Evolutionary conservation across 2,113 vertebrate species (phyloP), one percentile per base, ranked within the genome.

Genomic region (Microtus ochrogaster): DNA sequence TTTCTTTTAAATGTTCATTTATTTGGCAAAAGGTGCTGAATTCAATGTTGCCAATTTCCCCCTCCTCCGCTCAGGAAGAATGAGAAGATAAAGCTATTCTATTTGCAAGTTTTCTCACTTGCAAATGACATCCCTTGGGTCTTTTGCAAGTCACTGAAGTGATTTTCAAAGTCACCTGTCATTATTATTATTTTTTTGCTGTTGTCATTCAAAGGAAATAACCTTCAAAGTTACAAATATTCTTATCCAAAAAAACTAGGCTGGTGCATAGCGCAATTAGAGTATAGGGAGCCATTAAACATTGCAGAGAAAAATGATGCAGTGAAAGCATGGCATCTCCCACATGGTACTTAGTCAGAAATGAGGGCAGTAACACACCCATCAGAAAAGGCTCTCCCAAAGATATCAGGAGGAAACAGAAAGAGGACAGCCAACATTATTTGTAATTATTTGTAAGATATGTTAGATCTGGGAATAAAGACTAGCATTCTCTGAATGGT

Each of bases 51-150:
- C 26, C 78, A 96, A 39, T 17, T 73, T 33, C 89, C 58, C 91
- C 78, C 65, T 6, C 55, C 5, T 58, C 58, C 58, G 21, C 58
- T 36, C 55, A 68, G 74, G 72, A 96, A 78, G 30, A 92, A 12
- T 36, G 49, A 73, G 22, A 95, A 65, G 81, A 94, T 72, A 92
- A 92, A 84, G 36, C 68, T 96, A 33, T 78, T 96, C 63, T 94
- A 96, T 44, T 55, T 55, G 52, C 52, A 55, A 94, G 55, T 87
- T 97, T 97, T 94, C 72, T 94, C 55, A 89, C 77, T 95, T 96
- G 83, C 74, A 89, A 94, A 92, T 93, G 41, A 58, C 30, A 72
- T 79, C 47, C 73, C 85, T 30, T 65, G 66, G 24, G 72, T 94
- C 44, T 41, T 96, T 77, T 78, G n/a, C 12, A 63, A 96, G 52